Conservation (phyloP, 2,113 vertebrate species). For the Lepus europaeus region DNA sequence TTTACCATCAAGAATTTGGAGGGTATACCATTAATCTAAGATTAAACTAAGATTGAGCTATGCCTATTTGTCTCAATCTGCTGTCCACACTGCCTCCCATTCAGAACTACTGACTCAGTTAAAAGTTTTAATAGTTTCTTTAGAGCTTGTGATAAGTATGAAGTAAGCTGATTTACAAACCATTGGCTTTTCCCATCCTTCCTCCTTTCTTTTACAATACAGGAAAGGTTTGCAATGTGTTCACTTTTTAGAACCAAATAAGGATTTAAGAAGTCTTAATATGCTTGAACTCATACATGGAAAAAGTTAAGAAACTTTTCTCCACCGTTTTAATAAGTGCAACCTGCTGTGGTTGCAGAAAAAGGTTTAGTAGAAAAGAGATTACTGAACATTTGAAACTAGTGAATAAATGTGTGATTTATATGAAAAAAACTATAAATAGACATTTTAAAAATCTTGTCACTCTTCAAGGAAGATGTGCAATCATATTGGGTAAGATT, state of each 20-base stretch:
- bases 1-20: background rate
- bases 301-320: constrained; percentile 42
- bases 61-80: background rate
- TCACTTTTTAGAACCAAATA: background rate
- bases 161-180: background rate
- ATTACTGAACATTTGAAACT: constrained; percentile 3
- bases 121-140: background rate
- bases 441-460: background rate
- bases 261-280: constrained; percentile 3
- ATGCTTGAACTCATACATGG: background rate
- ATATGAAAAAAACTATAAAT: background rate
- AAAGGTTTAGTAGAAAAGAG: background rate
- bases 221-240: background rate
- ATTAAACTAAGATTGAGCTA: background rate
- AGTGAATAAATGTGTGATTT: background rate
- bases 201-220: background rate
- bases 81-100: background rate
- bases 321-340: background rate
- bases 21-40: background rate
- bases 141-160: constrained; percentile 21
- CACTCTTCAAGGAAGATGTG: background rate
- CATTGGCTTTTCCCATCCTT: background rate
- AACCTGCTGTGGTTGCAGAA: background rate
- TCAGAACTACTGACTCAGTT: background rate
- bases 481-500: background rate